phyloP scores from a whole-genome alignment of 2,797 vertebrate genomes.

The Phyllotis vaccarum region DNA sequence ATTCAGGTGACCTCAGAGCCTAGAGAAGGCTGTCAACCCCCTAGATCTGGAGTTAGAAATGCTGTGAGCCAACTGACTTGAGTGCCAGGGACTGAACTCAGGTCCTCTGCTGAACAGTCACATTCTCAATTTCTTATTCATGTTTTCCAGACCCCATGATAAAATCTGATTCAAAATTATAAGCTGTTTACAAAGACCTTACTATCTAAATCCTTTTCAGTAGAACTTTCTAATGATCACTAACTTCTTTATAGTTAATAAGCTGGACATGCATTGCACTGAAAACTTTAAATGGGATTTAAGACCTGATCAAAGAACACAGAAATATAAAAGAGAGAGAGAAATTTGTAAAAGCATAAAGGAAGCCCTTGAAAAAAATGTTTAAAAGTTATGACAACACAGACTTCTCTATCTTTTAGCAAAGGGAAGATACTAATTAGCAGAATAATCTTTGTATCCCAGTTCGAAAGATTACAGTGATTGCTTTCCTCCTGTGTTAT shows the following conservation, averaged over 20 bases:
- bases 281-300: conserved; percentile 30
- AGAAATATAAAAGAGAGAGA: conserved; percentile 11
- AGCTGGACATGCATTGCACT: neutral
- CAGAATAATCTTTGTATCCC: conserved; percentile 76
- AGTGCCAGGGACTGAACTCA: neutral
- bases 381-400: conserved; percentile 56
- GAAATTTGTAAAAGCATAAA: conserved; percentile 33
- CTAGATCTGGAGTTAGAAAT: neutral
- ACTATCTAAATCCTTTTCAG: neutral
- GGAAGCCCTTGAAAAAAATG: neutral
- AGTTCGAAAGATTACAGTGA: conserved; percentile 76
- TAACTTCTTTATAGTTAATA: neutral
- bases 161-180: neutral
- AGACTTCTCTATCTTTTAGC: conserved; percentile 70
- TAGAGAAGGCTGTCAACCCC: neutral
- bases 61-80: neutral
- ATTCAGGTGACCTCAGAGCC: neutral
- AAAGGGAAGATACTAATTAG: conserved; percentile 76
- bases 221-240: neutral
- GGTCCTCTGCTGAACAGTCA: neutral
- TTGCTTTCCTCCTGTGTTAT: conserved; percentile 69
- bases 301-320: conserved; percentile 64
- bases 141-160: neutral
- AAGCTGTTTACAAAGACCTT: neutral
- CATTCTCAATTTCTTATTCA: too few species aligned